Evolutionary conservation across 2,113 vertebrate species (phyloP).

Genomic region (Setophaga petechia): DNA sequence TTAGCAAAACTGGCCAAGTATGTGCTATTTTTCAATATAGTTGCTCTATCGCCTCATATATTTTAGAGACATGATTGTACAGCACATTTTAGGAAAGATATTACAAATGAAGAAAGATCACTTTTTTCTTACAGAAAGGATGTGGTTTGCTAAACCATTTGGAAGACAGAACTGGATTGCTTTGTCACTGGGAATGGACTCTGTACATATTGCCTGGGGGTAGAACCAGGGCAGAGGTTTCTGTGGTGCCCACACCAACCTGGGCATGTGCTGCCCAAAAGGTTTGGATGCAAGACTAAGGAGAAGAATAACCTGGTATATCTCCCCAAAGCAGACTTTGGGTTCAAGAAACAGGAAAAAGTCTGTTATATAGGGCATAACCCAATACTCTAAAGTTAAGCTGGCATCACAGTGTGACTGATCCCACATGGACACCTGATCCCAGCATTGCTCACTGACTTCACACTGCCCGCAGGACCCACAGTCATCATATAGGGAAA

Average conservation of each 20-base stretch:
- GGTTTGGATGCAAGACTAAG: not conserved
- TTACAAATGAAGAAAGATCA: constrained; percentile 39
- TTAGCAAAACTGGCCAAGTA: constrained; percentile 60
- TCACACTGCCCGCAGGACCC: not conserved
- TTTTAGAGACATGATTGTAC: constrained; percentile 52
- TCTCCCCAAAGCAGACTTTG: not conserved
- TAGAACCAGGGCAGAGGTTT: not conserved
- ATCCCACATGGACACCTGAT: not conserved
- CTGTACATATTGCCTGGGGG: not conserved
- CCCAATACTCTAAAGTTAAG: not conserved
- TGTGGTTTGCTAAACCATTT: constrained; percentile 41
- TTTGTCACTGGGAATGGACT: not conserved
- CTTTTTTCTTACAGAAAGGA: constrained; percentile 48
- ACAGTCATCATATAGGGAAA: not conserved
- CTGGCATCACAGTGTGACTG: not conserved
- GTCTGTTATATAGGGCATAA: not conserved
- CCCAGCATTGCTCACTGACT: not conserved
- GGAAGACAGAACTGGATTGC: constrained; percentile 2
- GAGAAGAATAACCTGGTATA: not conserved
- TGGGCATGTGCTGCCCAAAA: not conserved
- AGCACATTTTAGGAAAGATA: constrained; percentile 58
- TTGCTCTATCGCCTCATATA: constrained; percentile 62
- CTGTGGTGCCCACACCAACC: not conserved
- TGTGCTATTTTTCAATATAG: constrained; percentile 65
- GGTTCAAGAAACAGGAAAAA: not conserved